Evolutionary conservation across 2,888 invertebrate genomes (phyloP).

Genomic region (Anorthoa munda): DNA sequence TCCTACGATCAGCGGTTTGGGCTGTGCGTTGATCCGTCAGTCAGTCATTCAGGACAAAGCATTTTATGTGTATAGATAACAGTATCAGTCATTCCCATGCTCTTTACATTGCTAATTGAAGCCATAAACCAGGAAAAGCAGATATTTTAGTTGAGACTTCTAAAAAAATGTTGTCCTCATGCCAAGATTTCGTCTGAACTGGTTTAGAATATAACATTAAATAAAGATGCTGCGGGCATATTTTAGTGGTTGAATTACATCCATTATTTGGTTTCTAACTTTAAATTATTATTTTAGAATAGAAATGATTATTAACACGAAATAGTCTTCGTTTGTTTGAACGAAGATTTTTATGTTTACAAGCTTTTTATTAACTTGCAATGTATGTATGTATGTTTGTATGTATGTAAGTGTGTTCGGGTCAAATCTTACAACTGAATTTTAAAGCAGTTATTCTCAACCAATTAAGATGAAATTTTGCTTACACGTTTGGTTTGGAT

Average conservation of each 20-base stretch:
- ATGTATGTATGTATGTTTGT: too few relatives aligned
- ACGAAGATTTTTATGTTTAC: neutral
- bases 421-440: too few relatives aligned
- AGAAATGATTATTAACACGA: neutral
- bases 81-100: too few relatives aligned
- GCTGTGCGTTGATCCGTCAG: too few relatives aligned
- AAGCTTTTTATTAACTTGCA: too few relatives aligned
- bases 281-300: neutral
- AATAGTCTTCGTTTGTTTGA: neutral
- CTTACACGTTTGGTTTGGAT: too few relatives aligned
- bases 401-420: too few relatives aligned
- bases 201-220: neutral
- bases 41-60: too few relatives aligned
- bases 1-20: too few relatives aligned
- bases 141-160: neutral
- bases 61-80: too few relatives aligned
- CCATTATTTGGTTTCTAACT: slow-evolving; percentile 10
- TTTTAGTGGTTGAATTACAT: neutral
- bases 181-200: slow-evolving; percentile 21
- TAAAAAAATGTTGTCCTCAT: neutral
- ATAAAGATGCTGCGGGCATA: slow-evolving; percentile 7
- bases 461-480: too few relatives aligned
- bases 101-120: neutral
- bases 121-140: neutral
- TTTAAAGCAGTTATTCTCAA: too few relatives aligned